Evolutionary conservation across 2,888 invertebrate species (phyloP).

Genomic region (Scaptomyza caliginosa): DNA sequence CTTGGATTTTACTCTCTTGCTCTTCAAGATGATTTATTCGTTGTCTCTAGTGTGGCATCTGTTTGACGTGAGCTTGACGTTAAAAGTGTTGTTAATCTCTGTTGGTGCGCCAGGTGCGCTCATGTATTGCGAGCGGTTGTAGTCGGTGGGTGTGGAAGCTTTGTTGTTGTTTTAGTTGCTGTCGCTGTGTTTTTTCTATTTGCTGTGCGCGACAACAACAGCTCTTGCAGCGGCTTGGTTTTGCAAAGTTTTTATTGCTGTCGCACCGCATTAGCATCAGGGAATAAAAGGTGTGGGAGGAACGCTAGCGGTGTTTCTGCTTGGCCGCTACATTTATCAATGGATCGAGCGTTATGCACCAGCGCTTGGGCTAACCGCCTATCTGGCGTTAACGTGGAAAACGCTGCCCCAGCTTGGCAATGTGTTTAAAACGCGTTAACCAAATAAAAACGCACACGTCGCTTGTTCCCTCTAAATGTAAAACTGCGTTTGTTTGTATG

Average conservation of each 20-base stretch:
- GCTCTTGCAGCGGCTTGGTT: slow-evolving; percentile 40
- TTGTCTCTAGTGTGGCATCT: slow-evolving; percentile 25
- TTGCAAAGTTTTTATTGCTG: slow-evolving; percentile 21
- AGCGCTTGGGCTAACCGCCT: slow-evolving; percentile 27
- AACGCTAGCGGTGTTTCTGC: slow-evolving; percentile 22
- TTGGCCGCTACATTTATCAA: slow-evolving; percentile 46
- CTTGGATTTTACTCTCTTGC: background rate
- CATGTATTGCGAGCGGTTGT: slow-evolving; percentile 48
- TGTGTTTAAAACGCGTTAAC: slow-evolving; percentile 8
- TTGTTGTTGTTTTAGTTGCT: slow-evolving; percentile 33
- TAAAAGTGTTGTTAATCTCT: slow-evolving; percentile 5
- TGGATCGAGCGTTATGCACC: slow-evolving; percentile 38
- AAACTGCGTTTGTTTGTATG: slow-evolving; percentile 43
- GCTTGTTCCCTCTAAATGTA: slow-evolving; percentile 20
- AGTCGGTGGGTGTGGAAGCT: slow-evolving; percentile 66
- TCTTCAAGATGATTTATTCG: background rate
- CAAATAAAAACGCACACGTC: slow-evolving; percentile 48
- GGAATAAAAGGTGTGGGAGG: background rate
- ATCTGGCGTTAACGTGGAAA: slow-evolving; percentile 16
- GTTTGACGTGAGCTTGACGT: slow-evolving; percentile 7
- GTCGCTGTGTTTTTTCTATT: background rate
- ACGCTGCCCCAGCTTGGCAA: slow-evolving; percentile 33
- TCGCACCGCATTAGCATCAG: slow-evolving; percentile 38
- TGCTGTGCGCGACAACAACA: slow-evolving; percentile 32
- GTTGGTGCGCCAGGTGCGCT: slow-evolving; percentile 51